Conservation (phyloP, 1,140 invertebrate species). For the Leptinotarsa lineolata region DNA sequence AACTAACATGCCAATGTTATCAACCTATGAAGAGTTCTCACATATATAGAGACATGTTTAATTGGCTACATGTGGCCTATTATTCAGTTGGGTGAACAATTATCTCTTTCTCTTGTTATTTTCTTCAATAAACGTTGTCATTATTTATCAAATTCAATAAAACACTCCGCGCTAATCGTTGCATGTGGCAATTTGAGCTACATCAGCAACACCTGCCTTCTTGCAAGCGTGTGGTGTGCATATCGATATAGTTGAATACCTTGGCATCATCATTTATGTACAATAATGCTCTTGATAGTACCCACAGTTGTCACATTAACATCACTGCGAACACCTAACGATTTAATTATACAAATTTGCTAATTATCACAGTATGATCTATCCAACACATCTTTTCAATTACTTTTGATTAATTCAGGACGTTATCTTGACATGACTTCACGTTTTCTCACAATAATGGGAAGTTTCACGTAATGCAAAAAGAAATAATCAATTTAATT, state of each 20-base stretch:
- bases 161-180: too few species aligned
- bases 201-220: too few species aligned
- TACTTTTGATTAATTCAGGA: conserved; percentile 26
- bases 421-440: conserved; percentile 23
- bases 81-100: too few species aligned
- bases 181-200: too few species aligned
- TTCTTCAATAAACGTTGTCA: too few species aligned
- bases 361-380: conserved; percentile 10
- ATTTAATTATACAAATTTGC: conserved; percentile 22
- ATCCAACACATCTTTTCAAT: conserved; percentile 12
- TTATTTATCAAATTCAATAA: too few species aligned
- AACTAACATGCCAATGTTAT: too few species aligned
- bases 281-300: background rate
- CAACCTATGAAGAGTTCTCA: too few species aligned
- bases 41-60: too few species aligned
- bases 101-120: too few species aligned
- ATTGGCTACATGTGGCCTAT: too few species aligned
- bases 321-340: conserved; percentile 3
- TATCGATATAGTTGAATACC: background rate
- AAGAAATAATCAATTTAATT: too few species aligned
- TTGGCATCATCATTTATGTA: background rate
- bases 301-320: conserved; percentile 2
- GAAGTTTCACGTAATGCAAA: background rate
- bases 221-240: background rate
- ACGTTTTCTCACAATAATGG: background rate